Evolutionary conservation across 2,888 invertebrate species (phyloP).

Genomic region (Chrysolina haemoptera): DNA sequence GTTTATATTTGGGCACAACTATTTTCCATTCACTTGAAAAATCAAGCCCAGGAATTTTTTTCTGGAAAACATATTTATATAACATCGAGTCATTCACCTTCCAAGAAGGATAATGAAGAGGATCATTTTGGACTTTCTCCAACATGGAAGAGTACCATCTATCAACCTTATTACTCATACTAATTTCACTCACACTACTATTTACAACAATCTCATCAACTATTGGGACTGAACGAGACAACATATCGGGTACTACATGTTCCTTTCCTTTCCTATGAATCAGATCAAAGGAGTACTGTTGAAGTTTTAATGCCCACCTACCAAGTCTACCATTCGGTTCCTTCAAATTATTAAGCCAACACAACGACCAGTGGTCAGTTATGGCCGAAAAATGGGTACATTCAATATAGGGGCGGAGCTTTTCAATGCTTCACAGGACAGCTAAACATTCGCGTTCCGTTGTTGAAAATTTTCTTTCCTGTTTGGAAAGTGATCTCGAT

Average conservation of each 20-base stretch:
- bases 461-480: too few species aligned
- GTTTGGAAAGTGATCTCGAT: too few species aligned
- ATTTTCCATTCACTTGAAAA: conserved; percentile 17
- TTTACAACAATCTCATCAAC: too few species aligned
- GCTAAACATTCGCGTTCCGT: too few species aligned
- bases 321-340: conserved; percentile 46
- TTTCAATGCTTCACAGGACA: too few species aligned
- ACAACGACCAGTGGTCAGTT: conserved; percentile 30
- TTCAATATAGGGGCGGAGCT: too few species aligned
- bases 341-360: conserved; percentile 46
- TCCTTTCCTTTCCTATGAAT: conserved; percentile 47
- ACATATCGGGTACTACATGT: conserved; percentile 42
- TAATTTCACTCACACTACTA: background rate
- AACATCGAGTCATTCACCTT: conserved; percentile 39
- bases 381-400: too few species aligned
- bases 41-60: conserved; percentile 27
- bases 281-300: conserved; percentile 42
- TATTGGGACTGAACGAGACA: too few species aligned
- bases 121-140: conserved; percentile 31
- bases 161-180: conserved; percentile 26
- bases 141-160: conserved; percentile 45
- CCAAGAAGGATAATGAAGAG: conserved; percentile 44
- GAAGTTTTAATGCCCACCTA: conserved; percentile 47
- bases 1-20: too few species aligned
- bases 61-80: conserved; percentile 45